Percentiles rank a stretch among this genome's conserved stretches.
Conservation (phyloP, 2,797 vertebrate species). For the Eospalax fontanierii region DNA sequence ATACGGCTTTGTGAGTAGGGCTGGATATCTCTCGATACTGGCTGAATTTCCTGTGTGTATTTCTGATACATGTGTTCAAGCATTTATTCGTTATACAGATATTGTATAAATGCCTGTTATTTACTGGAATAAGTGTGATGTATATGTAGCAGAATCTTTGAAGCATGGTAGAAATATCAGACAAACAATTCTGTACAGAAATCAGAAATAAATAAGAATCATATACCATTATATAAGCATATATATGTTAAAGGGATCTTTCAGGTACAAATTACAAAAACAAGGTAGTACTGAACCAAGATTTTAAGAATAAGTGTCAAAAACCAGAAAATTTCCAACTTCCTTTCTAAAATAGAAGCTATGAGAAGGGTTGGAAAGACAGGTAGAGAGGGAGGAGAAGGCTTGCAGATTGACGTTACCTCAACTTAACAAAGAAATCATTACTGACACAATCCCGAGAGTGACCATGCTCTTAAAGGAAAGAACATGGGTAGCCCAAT, state of each 20-base stretch:
- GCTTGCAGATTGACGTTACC: not conserved
- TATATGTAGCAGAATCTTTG: not conserved
- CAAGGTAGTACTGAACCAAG: not conserved
- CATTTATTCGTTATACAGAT: not conserved
- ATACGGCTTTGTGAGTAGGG: conserved; percentile 23
- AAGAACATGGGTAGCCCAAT: not conserved
- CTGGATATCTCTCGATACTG: not conserved
- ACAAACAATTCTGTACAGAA: not conserved
- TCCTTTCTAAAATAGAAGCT: not conserved
- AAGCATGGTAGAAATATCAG: not conserved
- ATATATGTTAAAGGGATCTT: not conserved
- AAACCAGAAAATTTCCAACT: not conserved
- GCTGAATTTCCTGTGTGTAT: not conserved
- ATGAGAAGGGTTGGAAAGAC: not conserved
- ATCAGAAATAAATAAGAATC: conserved; percentile 4
- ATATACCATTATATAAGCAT: not conserved
- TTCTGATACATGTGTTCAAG: conserved; percentile 5
- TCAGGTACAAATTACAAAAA: not conserved
- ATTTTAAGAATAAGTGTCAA: conserved; percentile 43
- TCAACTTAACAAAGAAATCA: not conserved
- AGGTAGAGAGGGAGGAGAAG: not conserved
- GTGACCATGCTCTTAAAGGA: not conserved
- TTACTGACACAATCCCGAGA: not conserved
- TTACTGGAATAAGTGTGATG: not conserved
- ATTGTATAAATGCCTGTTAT: not conserved